These are phyloP conservation scores for Tinea semifulvella DNA, from an alignment of 2,888 invertebrate genomes.

Conservation along the genomic window DNA sequence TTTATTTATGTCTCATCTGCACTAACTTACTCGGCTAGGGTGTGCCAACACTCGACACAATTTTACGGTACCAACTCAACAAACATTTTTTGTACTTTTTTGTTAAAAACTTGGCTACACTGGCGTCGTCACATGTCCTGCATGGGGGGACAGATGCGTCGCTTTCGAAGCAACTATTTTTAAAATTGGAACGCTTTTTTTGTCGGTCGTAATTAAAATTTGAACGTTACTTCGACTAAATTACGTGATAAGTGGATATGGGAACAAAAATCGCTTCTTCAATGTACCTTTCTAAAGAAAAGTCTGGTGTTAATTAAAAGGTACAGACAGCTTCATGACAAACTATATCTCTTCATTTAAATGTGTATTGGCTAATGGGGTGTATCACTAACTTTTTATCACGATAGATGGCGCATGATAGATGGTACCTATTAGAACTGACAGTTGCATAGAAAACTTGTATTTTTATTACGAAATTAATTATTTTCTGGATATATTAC, in stretches of 20 bases:
- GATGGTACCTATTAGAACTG: no score
- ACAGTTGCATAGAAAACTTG: no score
- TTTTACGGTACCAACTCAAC: slow-evolving; percentile 5
- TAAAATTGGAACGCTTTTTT: not conserved
- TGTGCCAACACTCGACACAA: not conserved
- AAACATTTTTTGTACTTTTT: slow-evolving; percentile 10
- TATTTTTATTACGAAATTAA: no score
- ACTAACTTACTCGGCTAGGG: not conserved
- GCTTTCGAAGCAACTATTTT: slow-evolving; percentile 1
- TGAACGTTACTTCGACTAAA: not conserved
- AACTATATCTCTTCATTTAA: no score
- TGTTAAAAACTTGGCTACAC: slow-evolving; percentile 37
- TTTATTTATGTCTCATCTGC: not conserved
- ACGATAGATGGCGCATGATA: no score
- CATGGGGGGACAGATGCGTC: slow-evolving; percentile 12
- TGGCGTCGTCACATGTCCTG: slow-evolving; percentile 36
- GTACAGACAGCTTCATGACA: no score
- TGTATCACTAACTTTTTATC: no score
- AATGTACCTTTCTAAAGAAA: no score
- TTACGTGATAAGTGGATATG: not conserved
- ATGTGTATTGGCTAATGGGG: no score
- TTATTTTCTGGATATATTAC: no score
- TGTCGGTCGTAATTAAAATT: not conserved
- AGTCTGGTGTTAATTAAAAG: no score
- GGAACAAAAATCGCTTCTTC: no score